Base-by-base conservation (phyloP, 2,797 vertebrate genomes). In the Alcedo atthis region DNA sequence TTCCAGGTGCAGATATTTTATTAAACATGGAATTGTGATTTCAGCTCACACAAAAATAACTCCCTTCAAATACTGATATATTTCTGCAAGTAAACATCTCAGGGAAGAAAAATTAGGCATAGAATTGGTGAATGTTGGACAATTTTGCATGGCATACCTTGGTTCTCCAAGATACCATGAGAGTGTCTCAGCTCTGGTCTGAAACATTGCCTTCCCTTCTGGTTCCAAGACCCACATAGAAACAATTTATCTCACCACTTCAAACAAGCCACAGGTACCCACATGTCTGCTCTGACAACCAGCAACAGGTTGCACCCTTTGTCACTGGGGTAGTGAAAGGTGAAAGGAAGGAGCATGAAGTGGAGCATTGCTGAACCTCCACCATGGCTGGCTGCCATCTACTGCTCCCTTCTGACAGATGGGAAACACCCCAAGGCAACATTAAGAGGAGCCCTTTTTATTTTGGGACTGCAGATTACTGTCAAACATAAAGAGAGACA, bases 391-490 rank as follows among this genome's bases (percentile, higher is more conserved):
- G 15, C 63, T 84, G 45, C 1, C 0, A 61, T 87, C 53, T 82
- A 46, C 85, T 61, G 53, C 63, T 86, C 70, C n/a, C 12, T 68
- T 88, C 45, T 48, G 35, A 85, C 53, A 70, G 61, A 85, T 42
- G 43, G 74, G 70, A 93, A 95, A 92, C 57, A 91, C 63, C 92
- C 96, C 33, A 53, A 69, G 86, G 89, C 87, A 62, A 94, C 64
- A 63, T 28, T 90, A 62, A 83, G 92, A 95, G 66, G 85, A 89
- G 49, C 20, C 49, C n/a, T 87, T 83, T 73, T 92, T 83, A 48
- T 78, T 87, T 84, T 73, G n/a, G 67, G 92, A 75, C 61, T 63
- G 30, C 32, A 70, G 93, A 77, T 86, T 84, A 84, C 70, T 86
- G 74, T 81, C 92, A 73, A 93, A 81, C 67, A 40, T 68, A 61